phyloP scores from a whole-genome alignment of 1,140 invertebrate species.

The Hycleus cichorii region DNA sequence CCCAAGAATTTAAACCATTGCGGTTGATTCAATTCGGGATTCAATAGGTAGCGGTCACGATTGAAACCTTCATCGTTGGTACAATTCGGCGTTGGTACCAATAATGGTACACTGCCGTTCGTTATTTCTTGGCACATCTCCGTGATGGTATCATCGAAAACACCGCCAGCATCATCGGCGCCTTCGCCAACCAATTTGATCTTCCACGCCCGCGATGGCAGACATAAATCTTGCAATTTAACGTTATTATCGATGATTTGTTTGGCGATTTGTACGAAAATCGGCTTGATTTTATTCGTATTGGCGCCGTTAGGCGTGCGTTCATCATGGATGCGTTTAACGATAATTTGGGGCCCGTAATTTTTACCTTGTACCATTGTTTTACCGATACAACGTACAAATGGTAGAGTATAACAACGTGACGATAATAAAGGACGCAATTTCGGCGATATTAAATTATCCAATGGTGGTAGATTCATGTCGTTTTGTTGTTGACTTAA shows the following conservation, averaged over 20 bases:
- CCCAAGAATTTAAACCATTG: constrained; percentile 56
- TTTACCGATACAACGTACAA: constrained; percentile 55
- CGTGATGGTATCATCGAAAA: constrained; percentile 66
- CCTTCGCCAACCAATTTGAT: constrained; percentile 58
- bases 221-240: constrained; percentile 49
- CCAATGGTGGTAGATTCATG: constrained; percentile 39
- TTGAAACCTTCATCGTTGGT: constrained; percentile 55
- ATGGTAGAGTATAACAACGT: constrained; percentile 56
- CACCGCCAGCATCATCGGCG: constrained; percentile 62
- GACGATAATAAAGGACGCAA: constrained; percentile 51
- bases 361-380: constrained; percentile 63
- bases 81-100: constrained; percentile 52
- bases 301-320: neutral
- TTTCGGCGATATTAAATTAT: constrained; percentile 44
- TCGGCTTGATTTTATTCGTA: constrained; percentile 44
- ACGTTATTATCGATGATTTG: constrained; percentile 52
- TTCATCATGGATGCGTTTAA: constrained; percentile 51
- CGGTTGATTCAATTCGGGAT: constrained; percentile 47
- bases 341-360: constrained; percentile 61
- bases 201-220: constrained; percentile 63
- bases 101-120: constrained; percentile 45
- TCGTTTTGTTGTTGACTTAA: constrained; percentile 43
- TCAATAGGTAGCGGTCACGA: constrained; percentile 55
- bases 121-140: constrained; percentile 59
- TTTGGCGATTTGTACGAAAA: constrained; percentile 57